Base-by-base conservation (phyloP, 2,797 vertebrate genomes). In the Antrozous pallidus region DNA sequence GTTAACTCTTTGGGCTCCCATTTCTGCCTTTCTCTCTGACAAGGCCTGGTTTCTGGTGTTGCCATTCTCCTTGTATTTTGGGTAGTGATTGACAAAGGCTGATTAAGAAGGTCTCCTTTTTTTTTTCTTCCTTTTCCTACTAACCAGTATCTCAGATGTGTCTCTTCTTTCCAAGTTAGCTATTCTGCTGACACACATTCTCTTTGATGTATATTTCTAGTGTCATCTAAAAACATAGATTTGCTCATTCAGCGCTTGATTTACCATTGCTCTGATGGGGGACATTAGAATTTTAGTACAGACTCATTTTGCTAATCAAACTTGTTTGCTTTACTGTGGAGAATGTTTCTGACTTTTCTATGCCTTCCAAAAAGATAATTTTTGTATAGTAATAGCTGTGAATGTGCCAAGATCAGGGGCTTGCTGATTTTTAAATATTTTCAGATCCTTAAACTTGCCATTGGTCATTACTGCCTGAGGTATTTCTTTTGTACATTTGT, bases 1-100 rank as follows among this genome's bases (percentile, higher is more conserved):
- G 97, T 97, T 96, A 97, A 96, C 95, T 95, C 97, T 96, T 87
- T 88, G 96, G 83, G 74, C 70, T 85, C 92, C 94, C 95, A n/a
- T 85, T 65, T 97, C 83, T 65, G 67, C 94, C 81, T 94, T 97
- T 47, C 93, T 89, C 40, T 33, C 96, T 93, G 97, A 94, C 88
- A 86, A 95, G 90, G 84, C 42, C 96, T 96, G 70, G 95, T 97
- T 97, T 94, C 96, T 92, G 71, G 75, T 91, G 38, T 58, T 96
- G n/a, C 88, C 95, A 90, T 96, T 96, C 67, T 83, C 56, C 91
- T 87, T 93, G 82, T 0, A 0, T 84, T 87, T 93, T 49, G 40
- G 0, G 9, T 0, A 8, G 77, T 95, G 88, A 97, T 87, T 92
- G 94, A 97, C 93, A 97, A 95, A 88, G 85, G 88, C 88, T 90